Evolutionary conservation across 2,113 vertebrate species (phyloP).

Genomic region (Heterocephalus glaber): DNA sequence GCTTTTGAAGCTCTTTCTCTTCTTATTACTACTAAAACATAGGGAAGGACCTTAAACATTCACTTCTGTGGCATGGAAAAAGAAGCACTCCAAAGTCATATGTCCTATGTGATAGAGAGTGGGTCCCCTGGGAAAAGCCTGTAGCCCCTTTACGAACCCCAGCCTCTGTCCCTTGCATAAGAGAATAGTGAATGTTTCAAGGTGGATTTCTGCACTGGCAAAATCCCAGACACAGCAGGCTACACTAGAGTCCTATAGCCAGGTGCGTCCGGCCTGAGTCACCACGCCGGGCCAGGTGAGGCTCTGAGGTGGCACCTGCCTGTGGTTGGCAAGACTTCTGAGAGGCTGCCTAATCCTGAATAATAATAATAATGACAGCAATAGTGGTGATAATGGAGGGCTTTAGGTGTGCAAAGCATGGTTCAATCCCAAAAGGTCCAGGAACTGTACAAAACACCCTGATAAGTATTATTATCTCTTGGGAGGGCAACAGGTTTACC

Average conservation of each 20-base stretch:
- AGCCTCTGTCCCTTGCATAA: background rate
- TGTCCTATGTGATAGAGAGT: background rate
- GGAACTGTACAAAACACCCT: conserved; percentile 49
- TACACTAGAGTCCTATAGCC: conserved; percentile 57
- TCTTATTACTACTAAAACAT: background rate
- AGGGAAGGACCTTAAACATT: background rate
- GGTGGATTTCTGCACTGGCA: background rate
- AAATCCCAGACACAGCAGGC: conserved; percentile 26
- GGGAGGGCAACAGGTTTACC: conserved; percentile 44
- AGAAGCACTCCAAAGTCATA: background rate
- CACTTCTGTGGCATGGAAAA: background rate
- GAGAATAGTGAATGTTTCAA: background rate
- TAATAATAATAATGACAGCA: conserved; percentile 71
- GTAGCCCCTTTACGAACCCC: background rate
- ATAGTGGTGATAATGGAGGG: conserved; percentile 70
- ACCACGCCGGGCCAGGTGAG: conserved; percentile 65
- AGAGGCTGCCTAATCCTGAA: conserved; percentile 73
- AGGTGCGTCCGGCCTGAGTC: conserved; percentile 73
- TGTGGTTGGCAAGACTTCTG: conserved; percentile 76
- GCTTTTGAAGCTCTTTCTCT: background rate
- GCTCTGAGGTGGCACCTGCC: conserved; percentile 69
- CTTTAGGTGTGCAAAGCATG: conserved; percentile 42
- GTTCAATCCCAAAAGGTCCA: conserved; percentile 63
- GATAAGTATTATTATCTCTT: conserved; percentile 70
- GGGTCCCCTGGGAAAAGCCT: background rate